A percentile compares a stretch with the other conserved stretches of the same genome.
Evolutionary conservation across 2,888 invertebrate species (phyloP).

Genomic region (Ormyrus labotus): DNA sequence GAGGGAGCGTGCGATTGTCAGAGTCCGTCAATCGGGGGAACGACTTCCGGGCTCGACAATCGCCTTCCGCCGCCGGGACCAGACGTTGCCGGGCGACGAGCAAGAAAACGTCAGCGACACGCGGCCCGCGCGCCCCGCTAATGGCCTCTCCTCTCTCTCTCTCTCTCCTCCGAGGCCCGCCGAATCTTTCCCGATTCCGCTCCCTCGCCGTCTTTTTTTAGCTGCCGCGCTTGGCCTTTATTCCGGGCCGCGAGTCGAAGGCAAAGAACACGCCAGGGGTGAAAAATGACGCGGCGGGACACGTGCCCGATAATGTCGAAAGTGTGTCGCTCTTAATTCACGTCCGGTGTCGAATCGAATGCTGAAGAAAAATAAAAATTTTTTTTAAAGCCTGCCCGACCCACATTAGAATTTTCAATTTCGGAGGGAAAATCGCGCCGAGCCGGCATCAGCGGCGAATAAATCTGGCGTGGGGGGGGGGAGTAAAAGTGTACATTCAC

Average conservation of each 20-base stretch:
- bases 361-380: background rate
- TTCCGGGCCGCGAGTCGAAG: too few relatives aligned
- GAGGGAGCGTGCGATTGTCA: conserved; percentile 50
- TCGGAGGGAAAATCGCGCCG: conserved; percentile 2
- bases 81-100: background rate
- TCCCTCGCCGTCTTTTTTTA: too few relatives aligned
- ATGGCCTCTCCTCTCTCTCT: conserved; percentile 11
- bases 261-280: conserved; percentile 18
- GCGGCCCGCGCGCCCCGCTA: conserved; percentile 36
- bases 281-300: conserved; percentile 40
- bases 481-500: conserved; percentile 47
- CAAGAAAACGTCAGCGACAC: conserved; percentile 47
- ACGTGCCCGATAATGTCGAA: conserved; percentile 39
- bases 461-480: background rate
- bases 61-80: conserved; percentile 30
- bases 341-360: background rate
- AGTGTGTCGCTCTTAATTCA: conserved; percentile 42
- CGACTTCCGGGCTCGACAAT: conserved; percentile 46
- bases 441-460: background rate
- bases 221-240: too few relatives aligned
- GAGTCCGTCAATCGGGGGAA: conserved; percentile 52
- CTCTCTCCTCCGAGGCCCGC: too few relatives aligned
- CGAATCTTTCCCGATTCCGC: too few relatives aligned
- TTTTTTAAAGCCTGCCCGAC: conserved; percentile 12
- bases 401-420: conserved; percentile 49